Conservation (phyloP, 2,113 vertebrate species). For the Nicator chloris region DNA sequence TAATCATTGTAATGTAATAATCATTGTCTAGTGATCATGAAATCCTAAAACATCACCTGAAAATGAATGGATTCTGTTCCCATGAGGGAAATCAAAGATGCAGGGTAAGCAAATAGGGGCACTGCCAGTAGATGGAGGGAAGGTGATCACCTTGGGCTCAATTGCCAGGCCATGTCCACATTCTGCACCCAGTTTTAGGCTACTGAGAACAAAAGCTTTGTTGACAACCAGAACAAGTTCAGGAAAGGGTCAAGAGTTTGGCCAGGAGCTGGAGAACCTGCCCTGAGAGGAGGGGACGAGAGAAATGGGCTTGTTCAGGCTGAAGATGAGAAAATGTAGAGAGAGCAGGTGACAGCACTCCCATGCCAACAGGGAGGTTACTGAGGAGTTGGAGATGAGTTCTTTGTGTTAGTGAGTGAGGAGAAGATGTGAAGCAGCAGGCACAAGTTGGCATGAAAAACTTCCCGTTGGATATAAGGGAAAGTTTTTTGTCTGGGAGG, state of each 20-base stretch:
- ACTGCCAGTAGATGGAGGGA: neutral
- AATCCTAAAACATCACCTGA: neutral
- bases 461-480: neutral
- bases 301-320: neutral
- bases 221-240: neutral
- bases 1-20: no score
- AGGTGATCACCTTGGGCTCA: neutral
- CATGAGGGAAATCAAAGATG: neutral
- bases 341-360: neutral
- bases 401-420: neutral
- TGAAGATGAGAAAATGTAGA: neutral
- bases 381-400: neutral
- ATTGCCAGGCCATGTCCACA: neutral
- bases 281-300: neutral
- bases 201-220: neutral
- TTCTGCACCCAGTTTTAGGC: neutral
- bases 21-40: neutral
- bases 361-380: neutral
- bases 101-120: neutral
- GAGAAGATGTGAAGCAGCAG: neutral
- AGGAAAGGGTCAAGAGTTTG: neutral
- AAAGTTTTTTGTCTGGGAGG: neutral
- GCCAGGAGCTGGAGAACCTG: neutral
- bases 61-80: accelerated
- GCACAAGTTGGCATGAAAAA: accelerated